Evolutionary conservation across 2,797 vertebrate species (phyloP).

Genomic region (Syndactyla subalaris): DNA sequence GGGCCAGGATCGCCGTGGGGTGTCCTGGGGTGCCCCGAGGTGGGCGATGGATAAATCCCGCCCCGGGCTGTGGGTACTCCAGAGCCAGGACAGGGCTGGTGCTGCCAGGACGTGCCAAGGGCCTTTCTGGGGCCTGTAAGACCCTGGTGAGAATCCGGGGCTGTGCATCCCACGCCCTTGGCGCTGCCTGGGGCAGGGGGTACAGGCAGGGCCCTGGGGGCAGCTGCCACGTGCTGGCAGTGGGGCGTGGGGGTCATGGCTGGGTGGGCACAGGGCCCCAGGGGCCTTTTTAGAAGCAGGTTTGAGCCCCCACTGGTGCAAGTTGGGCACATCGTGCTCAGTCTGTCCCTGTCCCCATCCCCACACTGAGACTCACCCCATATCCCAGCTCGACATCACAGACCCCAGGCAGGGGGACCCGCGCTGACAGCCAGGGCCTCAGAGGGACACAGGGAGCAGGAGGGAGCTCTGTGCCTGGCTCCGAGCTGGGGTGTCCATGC

Average conservation of each 20-base stretch:
- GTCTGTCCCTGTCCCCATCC: not conserved
- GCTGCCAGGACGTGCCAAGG: not conserved
- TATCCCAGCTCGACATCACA: rapidly evolving
- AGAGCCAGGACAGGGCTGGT: not conserved
- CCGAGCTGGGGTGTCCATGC: not conserved
- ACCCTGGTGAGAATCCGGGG: not conserved
- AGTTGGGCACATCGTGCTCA: rapidly evolving
- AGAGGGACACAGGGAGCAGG: not conserved
- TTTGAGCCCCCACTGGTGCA: not conserved
- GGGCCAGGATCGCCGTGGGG: not conserved
- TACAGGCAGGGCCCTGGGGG: not conserved
- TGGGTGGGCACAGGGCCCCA: not conserved
- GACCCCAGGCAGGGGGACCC: not conserved
- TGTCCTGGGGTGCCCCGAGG: not conserved
- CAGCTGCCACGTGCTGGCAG: not conserved
- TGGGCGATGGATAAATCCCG: not conserved
- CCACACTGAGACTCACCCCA: rapidly evolving
- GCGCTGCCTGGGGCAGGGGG: not conserved
- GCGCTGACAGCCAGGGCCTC: rapidly evolving
- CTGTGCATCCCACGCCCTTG: rapidly evolving
- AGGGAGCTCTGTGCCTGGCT: not conserved
- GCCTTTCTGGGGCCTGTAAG: not conserved
- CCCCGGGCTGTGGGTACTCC: not conserved
- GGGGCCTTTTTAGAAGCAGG: not conserved
- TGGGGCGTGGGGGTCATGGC: not conserved